These are phyloP conservation scores for Phytoseiulus persimilis DNA, from an alignment of 2,888 invertebrate genomes.

Conservation along the genomic window DNA sequence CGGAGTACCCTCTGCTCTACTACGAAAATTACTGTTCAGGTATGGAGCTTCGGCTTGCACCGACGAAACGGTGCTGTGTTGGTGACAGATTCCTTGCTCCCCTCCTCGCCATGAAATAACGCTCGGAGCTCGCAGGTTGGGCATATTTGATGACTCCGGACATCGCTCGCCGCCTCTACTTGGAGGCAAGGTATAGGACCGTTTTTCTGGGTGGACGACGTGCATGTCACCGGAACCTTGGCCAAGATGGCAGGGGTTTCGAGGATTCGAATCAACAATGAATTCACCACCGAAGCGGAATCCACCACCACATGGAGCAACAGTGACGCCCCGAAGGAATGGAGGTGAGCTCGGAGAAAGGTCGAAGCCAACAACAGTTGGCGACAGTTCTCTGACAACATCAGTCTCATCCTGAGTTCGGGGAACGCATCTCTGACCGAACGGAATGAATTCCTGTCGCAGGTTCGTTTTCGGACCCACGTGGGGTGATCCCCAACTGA, in stretches of 20 bases:
- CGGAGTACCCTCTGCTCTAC: constrained; percentile 45
- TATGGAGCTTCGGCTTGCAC: no score
- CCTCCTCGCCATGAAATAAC: not conserved
- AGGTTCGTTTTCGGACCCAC: constrained; percentile 34
- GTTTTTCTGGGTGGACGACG: constrained; percentile 54
- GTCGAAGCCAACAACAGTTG: not conserved
- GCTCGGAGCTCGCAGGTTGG: constrained; percentile 52
- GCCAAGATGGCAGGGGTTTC: constrained; percentile 44
- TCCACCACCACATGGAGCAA: constrained; percentile 16
- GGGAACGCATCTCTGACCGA: no score
- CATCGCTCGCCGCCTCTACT: constrained; percentile 46
- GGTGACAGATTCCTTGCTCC: no score
- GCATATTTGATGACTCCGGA: constrained; percentile 51
- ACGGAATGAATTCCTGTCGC: no score
- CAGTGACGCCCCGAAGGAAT: not conserved
- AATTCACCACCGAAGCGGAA: constrained; percentile 43
- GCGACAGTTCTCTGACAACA: not conserved
- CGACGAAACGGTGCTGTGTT: no score
- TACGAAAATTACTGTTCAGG: constrained; percentile 34
- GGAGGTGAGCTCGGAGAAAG: not conserved
- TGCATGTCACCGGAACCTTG: constrained; percentile 51
- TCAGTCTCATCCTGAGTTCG: no score
- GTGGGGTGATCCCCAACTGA: constrained; percentile 22
- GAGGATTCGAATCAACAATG: constrained; percentile 45
- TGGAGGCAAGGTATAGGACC: constrained; percentile 46